These are phyloP conservation scores for Halyomorpha halys DNA, from an alignment of 1,140 invertebrate species.

Conservation along the genomic window DNA sequence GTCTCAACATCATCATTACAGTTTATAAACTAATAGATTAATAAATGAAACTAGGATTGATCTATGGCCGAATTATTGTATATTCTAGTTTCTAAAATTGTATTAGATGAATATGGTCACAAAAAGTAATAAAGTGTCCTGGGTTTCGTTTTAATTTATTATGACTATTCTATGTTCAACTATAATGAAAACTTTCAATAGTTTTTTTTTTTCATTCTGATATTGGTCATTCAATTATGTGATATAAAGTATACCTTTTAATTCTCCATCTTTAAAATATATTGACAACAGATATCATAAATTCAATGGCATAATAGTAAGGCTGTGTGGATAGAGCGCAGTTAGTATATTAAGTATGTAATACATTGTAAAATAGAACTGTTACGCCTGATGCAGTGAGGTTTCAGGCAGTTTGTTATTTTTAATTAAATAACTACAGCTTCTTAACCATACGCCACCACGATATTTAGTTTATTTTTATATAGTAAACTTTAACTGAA, in stretches of 20 bases:
- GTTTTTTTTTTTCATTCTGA: too few species aligned
- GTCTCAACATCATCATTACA: too few species aligned
- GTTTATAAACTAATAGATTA: too few species aligned
- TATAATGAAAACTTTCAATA: too few species aligned
- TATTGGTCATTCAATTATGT: neutral
- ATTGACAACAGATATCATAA: neutral
- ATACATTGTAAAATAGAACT: neutral
- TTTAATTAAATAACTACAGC: constrained; percentile 1
- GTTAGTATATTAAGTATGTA: neutral
- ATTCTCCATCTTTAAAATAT: neutral
- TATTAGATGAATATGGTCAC: too few species aligned
- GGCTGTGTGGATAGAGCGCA: neutral
- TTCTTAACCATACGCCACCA: constrained; percentile 17
- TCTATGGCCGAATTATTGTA: too few species aligned
- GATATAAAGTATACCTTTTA: constrained; percentile 1
- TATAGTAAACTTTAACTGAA: constrained; percentile 12
- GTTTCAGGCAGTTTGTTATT: neutral
- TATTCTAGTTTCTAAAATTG: too few species aligned
- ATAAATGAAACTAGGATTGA: too few species aligned
- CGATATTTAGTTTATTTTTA: neutral
- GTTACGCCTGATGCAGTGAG: neutral
- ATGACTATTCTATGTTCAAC: too few species aligned
- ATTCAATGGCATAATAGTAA: neutral
- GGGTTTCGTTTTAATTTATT: too few species aligned
- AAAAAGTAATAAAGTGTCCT: too few species aligned